Evolutionary conservation across 2,113 vertebrate species (phyloP), one percentile per base, ranked within the genome.

Genomic region (Cariama cristata): DNA sequence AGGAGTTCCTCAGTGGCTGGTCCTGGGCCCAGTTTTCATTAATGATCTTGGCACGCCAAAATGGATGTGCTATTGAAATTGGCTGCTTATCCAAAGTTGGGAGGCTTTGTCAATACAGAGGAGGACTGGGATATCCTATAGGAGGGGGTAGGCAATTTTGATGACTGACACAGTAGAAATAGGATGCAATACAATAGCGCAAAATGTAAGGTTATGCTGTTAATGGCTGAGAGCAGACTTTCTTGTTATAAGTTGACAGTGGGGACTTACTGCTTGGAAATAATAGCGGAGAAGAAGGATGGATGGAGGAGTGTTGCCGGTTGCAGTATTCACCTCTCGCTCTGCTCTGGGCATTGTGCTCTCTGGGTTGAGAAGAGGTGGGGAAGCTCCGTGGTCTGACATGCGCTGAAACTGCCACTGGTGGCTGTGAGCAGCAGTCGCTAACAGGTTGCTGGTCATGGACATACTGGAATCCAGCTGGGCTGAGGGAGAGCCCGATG

Each of bases 331-430:
- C 38, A 38, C 38, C 38, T 38, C 38, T 38, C 38, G 38, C 38
- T 38, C n/a, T 66, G 52, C 53, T 63, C 52, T 4, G 15, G 5
- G 8, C 1, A 4, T 27, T 55, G 56, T 35, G 52, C 26, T 21
- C 35, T 56, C 20, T 35, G 49, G 15, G 38, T 32, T 86, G 68
- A 69, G 79, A 67, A 62, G 55, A 53, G 23, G 8, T 59, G 47
- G 33, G 50, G 49, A 76, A 77, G 23, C 55, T 42, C 63, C 0
- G 0, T 14, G 44, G 60, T 24, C 56, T 66, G 47, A 62, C 0
- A 1, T 8, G 47, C 0, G 1, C 56, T 30, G 69, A 47, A 81
- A 59, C 28, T 0, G 0, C 52, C 2, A 1, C 66, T 64, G 66
- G 27, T 72, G 81, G 53, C 77, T 90, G 62, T 2, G 3, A 91